Percentiles rank a stretch among this genome's conserved stretches.
Conservation (phyloP, 2,888 invertebrate genomes). For the Scaptomyza cyrtandrae region DNA sequence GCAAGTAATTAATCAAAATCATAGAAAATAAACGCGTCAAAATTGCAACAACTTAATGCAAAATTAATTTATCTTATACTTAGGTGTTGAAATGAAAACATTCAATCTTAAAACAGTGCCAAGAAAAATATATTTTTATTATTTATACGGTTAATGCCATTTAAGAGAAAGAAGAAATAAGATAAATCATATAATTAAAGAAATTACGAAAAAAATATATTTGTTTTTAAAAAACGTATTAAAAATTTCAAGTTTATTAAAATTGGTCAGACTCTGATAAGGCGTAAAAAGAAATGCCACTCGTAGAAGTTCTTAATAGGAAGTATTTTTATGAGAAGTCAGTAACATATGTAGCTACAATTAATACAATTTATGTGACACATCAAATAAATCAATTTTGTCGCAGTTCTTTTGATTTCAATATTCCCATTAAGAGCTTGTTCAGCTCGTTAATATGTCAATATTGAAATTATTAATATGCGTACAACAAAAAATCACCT, state of each 20-base stretch:
- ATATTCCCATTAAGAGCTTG: constrained; percentile 49
- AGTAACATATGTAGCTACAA: not conserved
- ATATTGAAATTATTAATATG: constrained; percentile 63
- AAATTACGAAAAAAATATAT: not conserved
- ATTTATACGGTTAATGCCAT: not conserved
- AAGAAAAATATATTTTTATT: not conserved
- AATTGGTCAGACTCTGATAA: too few relatives aligned
- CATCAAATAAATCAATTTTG: constrained; percentile 24
- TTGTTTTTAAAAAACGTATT: too few relatives aligned
- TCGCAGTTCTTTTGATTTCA: constrained; percentile 20
- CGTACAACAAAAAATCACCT: constrained; percentile 30
- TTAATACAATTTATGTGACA: not conserved
- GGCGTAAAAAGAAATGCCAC: too few relatives aligned
- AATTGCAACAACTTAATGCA: constrained; percentile 21
- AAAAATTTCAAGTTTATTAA: not conserved
- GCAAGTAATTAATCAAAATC: constrained; percentile 38
- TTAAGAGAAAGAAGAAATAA: not conserved
- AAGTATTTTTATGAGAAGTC: not conserved
- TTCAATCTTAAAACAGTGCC: not conserved
- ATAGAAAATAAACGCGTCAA: constrained; percentile 9
- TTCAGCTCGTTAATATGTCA: constrained; percentile 62
- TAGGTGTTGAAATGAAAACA: constrained; percentile 26
- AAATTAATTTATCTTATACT: constrained; percentile 42
- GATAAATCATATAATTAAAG: not conserved
- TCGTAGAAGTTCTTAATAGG: too few relatives aligned